Percentiles rank a stretch among this genome's conserved stretches.
These are phyloP conservation scores for Eretmocerus hayati DNA, from an alignment of 2,888 invertebrate species.

Conservation along the genomic window DNA sequence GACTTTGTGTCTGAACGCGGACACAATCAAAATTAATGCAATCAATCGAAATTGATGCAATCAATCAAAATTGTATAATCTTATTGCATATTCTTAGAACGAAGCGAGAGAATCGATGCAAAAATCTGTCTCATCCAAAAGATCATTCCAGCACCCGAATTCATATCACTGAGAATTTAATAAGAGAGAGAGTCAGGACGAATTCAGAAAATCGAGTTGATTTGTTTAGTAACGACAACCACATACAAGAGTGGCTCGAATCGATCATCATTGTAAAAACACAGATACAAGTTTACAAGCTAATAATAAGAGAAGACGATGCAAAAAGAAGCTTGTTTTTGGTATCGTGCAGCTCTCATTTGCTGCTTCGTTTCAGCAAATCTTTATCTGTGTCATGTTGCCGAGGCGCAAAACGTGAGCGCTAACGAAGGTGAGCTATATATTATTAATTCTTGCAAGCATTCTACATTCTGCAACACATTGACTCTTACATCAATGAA, in stretches of 20 bases:
- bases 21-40: too few relatives aligned
- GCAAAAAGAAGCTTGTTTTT: neutral
- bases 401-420: constrained; percentile 10
- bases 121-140: too few relatives aligned
- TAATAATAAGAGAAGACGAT: constrained; percentile 1
- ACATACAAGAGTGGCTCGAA: neutral
- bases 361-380: neutral
- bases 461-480: too few relatives aligned
- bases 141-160: neutral
- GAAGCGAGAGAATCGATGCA: too few relatives aligned
- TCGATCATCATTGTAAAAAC: neutral
- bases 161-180: too few relatives aligned
- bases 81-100: too few relatives aligned
- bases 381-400: neutral
- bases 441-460: too few relatives aligned
- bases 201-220: neutral
- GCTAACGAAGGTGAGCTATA: constrained; percentile 19
- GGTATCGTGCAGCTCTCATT: constrained; percentile 1
- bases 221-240: neutral
- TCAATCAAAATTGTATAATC: too few relatives aligned
- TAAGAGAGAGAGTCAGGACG: neutral
- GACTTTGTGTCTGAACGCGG: too few relatives aligned
- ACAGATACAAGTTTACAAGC: neutral
- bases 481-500: too few relatives aligned
- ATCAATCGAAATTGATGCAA: too few relatives aligned